Percentiles rank a stretch among this genome's conserved stretches.
phyloP scores from a whole-genome alignment of 1,140 invertebrate species.

The Ceratoteleas bidentatus region DNA sequence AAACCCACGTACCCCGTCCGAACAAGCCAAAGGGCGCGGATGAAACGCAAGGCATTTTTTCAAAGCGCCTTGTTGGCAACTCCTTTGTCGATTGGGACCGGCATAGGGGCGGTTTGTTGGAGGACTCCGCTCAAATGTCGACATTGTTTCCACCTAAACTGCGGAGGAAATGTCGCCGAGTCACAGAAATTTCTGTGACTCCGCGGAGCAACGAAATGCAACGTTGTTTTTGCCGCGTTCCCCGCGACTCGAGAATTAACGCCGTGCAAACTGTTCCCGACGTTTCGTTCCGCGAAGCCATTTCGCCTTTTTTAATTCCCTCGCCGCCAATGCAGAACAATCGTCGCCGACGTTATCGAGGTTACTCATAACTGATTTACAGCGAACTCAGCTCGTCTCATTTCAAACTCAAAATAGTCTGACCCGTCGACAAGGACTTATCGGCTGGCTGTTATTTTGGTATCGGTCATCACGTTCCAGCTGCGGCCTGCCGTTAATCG shows the following conservation, averaged over 20 bases:
- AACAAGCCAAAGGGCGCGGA: slow-evolving; percentile 27
- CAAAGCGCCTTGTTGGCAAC: slow-evolving; percentile 27
- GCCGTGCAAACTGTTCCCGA: background rate
- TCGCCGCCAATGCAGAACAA: no score
- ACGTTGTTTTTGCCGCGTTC: background rate
- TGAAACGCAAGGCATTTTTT: slow-evolving; percentile 50
- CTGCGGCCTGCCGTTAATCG: no score
- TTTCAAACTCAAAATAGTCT: background rate
- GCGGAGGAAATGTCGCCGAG: background rate
- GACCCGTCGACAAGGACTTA: background rate
- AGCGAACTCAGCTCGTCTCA: background rate
- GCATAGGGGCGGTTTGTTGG: slow-evolving; percentile 26
- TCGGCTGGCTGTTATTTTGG: slow-evolving; percentile 6
- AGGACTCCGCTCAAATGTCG: slow-evolving; percentile 28
- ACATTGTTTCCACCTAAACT: slow-evolving; percentile 37
- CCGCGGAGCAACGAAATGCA: background rate
- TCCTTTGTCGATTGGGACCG: slow-evolving; percentile 35
- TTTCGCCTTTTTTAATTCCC: background rate
- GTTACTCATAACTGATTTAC: background rate
- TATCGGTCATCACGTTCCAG: background rate
- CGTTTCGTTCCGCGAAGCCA: background rate
- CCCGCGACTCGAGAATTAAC: background rate
- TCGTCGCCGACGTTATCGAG: no score
- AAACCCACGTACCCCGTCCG: slow-evolving; percentile 8
- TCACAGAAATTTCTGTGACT: background rate